These are phyloP conservation scores for Mungos mungo DNA, from an alignment of 2,113 vertebrate genomes.

Conservation along the genomic window DNA sequence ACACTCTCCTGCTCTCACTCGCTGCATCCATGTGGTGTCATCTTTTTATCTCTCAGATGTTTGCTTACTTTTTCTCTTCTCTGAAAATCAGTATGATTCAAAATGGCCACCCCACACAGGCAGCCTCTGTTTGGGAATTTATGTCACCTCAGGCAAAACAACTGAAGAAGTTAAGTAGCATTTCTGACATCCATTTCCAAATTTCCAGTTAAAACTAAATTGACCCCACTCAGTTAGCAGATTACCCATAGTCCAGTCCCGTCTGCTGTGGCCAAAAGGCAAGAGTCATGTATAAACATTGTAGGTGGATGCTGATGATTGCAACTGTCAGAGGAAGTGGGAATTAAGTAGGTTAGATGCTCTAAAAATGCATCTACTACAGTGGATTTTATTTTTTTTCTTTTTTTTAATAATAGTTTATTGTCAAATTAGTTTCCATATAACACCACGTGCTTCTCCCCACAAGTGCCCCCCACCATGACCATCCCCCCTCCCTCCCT, in stretches of 20 bases:
- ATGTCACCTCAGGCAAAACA: background rate
- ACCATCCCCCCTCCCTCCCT: no score
- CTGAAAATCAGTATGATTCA: background rate
- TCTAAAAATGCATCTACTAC: background rate
- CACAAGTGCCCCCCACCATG: no score
- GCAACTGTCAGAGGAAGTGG: background rate
- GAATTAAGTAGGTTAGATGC: background rate
- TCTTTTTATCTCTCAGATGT: background rate
- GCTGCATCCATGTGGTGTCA: background rate
- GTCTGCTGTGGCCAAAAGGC: background rate
- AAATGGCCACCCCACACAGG: background rate
- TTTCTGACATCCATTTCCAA: background rate
- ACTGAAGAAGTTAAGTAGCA: background rate
- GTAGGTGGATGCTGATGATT: rapidly evolving
- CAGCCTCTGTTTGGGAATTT: background rate
- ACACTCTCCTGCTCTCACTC: background rate
- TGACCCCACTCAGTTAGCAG: background rate
- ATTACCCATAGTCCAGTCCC: background rate
- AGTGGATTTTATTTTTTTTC: no score
- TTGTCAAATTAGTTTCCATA: no score
- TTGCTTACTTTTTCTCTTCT: background rate
- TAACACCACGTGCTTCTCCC: no score
- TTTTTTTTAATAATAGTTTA: no score
- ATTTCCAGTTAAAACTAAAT: background rate
- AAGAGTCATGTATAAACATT: background rate